phyloP scores from a whole-genome alignment of 2,113 vertebrate species.

The Myotis davidii region DNA sequence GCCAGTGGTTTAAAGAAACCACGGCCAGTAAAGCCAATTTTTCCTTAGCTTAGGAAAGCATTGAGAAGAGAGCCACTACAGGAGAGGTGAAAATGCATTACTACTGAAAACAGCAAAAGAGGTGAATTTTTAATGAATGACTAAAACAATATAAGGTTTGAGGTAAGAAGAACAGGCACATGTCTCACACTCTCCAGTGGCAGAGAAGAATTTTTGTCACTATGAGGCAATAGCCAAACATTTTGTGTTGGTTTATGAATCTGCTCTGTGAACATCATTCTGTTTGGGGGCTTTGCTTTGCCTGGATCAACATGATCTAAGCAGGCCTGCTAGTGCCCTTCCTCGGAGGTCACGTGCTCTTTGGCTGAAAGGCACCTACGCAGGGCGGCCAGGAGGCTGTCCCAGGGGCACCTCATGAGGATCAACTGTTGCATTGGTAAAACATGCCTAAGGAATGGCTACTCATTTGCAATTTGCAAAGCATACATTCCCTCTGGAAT shows the following conservation, averaged over 20 bases:
- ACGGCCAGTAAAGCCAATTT: background rate
- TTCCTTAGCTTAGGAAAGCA: background rate
- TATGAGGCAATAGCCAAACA: background rate
- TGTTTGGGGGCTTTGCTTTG: background rate
- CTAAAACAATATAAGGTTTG: background rate
- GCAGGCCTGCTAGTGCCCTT: background rate
- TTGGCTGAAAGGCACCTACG: background rate
- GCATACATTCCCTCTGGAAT: slow-evolving; percentile 69
- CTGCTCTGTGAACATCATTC: background rate
- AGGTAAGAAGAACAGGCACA: background rate
- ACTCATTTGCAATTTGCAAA: slow-evolving; percentile 69
- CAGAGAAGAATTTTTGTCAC: background rate
- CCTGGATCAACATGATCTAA: background rate
- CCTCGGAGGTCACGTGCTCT: background rate
- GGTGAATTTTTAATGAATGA: background rate
- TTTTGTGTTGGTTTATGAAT: background rate
- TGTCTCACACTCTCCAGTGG: background rate
- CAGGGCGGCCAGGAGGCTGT: background rate
- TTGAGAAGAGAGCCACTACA: background rate
- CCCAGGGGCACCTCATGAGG: background rate
- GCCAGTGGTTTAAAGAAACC: background rate
- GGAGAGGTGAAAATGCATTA: background rate
- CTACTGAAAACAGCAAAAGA: background rate
- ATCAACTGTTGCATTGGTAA: slow-evolving; percentile 53
- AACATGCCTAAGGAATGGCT: slow-evolving; percentile 52